Conservation (phyloP, 2,797 vertebrate genomes). For the Peromyscus attwateri region DNA sequence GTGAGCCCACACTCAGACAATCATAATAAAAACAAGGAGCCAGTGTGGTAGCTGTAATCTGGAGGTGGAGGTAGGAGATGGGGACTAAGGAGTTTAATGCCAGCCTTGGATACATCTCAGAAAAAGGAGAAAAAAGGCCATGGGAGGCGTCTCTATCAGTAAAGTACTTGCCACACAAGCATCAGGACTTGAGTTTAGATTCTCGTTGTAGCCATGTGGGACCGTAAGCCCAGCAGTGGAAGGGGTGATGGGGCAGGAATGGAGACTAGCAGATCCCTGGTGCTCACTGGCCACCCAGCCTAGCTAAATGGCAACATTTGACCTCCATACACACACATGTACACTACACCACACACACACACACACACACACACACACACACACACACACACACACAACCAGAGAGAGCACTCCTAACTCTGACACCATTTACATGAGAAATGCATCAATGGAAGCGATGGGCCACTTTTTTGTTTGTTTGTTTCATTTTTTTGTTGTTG, state of each 20-base stretch:
- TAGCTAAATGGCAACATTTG: neutral
- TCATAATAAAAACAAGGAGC: no score
- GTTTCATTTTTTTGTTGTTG: neutral
- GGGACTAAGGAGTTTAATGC: neutral
- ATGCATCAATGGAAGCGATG: neutral
- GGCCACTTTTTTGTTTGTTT: neutral
- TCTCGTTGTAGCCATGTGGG: neutral
- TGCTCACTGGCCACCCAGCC: neutral
- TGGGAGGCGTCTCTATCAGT: neutral
- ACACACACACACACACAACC: neutral
- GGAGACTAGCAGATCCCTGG: neutral
- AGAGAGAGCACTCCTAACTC: neutral
- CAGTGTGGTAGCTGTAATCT: no score
- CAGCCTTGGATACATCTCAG: neutral
- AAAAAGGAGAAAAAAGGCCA: neutral
- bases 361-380: neutral
- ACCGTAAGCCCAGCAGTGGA: neutral
- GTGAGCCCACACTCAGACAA: neutral
- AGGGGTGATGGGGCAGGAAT: neutral
- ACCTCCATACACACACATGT: neutral
- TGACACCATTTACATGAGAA: neutral
- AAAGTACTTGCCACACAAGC: neutral
- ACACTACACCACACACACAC: neutral
- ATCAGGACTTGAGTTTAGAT: neutral
- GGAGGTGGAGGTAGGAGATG: neutral